Conservation (phyloP, 2,113 vertebrate species). For the Burhinus oedicnemus region DNA sequence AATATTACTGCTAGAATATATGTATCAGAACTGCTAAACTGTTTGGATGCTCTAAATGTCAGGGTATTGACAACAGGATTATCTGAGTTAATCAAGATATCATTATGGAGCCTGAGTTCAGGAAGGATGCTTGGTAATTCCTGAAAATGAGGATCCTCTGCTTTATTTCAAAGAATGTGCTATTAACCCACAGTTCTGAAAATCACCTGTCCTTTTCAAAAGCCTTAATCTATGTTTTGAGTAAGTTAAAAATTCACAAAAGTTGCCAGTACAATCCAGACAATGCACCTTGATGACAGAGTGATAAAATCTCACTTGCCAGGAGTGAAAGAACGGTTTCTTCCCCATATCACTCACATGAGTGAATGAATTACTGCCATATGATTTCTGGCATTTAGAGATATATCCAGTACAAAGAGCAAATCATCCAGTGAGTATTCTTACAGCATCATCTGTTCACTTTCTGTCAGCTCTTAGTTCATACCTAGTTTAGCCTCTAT, state of each 20-base stretch:
- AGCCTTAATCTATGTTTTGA: not conserved
- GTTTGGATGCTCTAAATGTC: not conserved
- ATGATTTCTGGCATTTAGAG: not conserved
- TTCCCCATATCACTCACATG: accelerated
- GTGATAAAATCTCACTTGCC: not conserved
- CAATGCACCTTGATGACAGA: not conserved
- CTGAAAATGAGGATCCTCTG: not conserved
- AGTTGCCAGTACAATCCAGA: not conserved
- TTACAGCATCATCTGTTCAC: not conserved
- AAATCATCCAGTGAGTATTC: not conserved
- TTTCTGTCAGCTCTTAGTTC: not conserved
- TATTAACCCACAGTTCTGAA: not conserved
- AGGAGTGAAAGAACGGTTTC: not conserved
- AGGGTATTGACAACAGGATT: not conserved
- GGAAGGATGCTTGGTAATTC: not conserved
- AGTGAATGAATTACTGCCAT: not conserved
- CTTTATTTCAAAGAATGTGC: not conserved
- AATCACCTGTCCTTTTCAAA: not conserved
- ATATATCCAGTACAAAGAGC: not conserved
- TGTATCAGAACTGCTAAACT: not conserved
- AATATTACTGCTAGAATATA: not conserved
- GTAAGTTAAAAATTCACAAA: not conserved
- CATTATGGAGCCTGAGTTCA: not conserved
- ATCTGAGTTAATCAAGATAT: not conserved
- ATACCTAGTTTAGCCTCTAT: not conserved